phyloP scores from a whole-genome alignment of 1,140 invertebrate species.

The Nasonia vitripennis region DNA sequence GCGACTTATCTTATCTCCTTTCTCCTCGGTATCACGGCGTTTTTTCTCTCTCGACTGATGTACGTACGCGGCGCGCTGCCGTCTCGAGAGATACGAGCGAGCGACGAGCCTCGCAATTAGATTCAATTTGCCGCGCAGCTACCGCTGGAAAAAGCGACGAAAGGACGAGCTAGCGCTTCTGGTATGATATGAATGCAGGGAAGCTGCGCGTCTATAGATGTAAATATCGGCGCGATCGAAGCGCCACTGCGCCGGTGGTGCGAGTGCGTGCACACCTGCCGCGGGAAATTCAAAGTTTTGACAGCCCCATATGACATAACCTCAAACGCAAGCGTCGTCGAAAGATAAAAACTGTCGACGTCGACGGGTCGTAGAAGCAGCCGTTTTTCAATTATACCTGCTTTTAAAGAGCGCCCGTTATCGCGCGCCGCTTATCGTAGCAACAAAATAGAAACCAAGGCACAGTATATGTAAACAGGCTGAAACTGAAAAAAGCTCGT shows the following conservation, averaged over 20 bases:
- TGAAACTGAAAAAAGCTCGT: not conserved
- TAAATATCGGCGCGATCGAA: constrained; percentile 9
- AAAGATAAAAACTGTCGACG: too few relatives aligned
- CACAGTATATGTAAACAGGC: not conserved
- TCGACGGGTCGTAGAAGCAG: too few relatives aligned
- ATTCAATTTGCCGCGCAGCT: not conserved
- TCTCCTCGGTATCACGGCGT: not conserved
- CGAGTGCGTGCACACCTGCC: not conserved
- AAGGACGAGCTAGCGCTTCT: constrained; percentile 7
- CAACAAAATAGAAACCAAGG: not conserved
- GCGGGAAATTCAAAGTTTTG: too few relatives aligned
- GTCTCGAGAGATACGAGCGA: not conserved
- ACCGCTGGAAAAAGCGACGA: not conserved
- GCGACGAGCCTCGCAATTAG: constrained; percentile 3
- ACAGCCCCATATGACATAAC: too few relatives aligned
- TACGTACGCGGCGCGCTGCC: too few relatives aligned
- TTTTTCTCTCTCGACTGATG: not conserved
- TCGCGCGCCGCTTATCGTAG: not conserved
- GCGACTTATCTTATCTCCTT: not conserved
- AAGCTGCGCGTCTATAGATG: constrained; percentile 11
- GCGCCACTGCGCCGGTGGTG: not conserved
- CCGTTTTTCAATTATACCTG: too few relatives aligned
- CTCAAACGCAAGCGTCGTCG: too few relatives aligned
- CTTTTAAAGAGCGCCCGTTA: too few relatives aligned
- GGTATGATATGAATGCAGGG: not conserved